Base-by-base conservation (phyloP, 2,797 vertebrate genomes). In the Macropus fuliginosus region DNA sequence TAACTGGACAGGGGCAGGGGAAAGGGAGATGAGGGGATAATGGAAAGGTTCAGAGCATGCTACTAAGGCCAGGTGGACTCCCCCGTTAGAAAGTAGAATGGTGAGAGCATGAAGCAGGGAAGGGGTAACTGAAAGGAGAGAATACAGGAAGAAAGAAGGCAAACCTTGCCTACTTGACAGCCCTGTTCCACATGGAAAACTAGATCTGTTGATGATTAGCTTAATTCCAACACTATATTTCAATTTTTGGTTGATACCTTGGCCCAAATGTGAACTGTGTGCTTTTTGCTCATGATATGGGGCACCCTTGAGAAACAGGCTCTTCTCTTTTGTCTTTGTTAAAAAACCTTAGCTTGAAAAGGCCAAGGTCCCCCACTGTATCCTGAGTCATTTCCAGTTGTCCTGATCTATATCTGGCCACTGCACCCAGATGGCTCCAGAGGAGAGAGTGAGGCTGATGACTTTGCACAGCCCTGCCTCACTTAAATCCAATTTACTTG, bases 221-320 rank as follows among this genome's bases (percentile, higher is more conserved):
- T 10, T 57, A 10, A 46, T 50, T 54, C 28, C 34, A 66, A 56
- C 11, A 74, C 52, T 29, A 24, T 13, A 24, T 3, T 14, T 52
- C 56, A 74, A 40, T 74, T n/a, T 74, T 81, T 81, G 74, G 40
- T 46, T 46, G 21, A 81, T 46, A 81, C 11, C 21, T 1, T 0
- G 0, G 13, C 18, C 9, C 18, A 14, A 27, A 46, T 3, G 0
- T 18, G 14, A 24, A 50, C 5, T 1, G 0, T 0, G 12, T 11
- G 10, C 0, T 40, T 59, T 94, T 55, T 27, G 40, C 28, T 55
- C n/a, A 10, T 52, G 54, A 5, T 1, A 12, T 2, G 31, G 54
- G 54, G 81, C 57, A 81, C 54, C 1, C 92, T 66, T 90, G 31
- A 46, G 28, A 11, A 52, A 10, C 1, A 52, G 16, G 56, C 3